Base-by-base conservation (phyloP, 2,888 invertebrate species). In the Sclerodermus sp. region DNA sequence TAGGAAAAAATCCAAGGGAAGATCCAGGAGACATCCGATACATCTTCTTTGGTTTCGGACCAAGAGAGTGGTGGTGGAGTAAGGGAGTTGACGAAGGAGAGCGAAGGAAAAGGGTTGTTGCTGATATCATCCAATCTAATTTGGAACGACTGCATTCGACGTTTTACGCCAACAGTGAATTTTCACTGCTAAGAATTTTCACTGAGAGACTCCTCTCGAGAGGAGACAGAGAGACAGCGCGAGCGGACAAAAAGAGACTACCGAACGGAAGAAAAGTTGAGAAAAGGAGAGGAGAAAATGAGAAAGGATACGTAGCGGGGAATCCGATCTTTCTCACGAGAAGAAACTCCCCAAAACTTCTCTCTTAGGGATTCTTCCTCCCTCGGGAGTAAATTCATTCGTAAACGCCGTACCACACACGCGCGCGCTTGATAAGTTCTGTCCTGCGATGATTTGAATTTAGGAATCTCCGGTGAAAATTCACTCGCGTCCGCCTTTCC, bases 61-160 rank as follows among this genome's bases (percentile, higher is more conserved):
- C 3, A 8, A 14, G 15, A 39, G 5, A 12, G 17, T 6, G 15
- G 16, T n/a, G n/a, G n/a, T n/a, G n/a, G n/a, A n/a, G n/a, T n/a
- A 47, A 30, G 41, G 34, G 18, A 13, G 17, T 42, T 18, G 18
- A 44, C 31, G 18, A 18, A 50, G 47, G 43, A 36, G 37, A 45
- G 40, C 37, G 30, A 18, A 31, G 47, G 17, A 37, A 40, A 40
- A 17, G 32, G 30, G 43, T 40, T 41, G 44, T 16, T 50, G 56
- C 55, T 64, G 67, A 67, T 67, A 65, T 52, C 57, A 50, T 63
- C 57, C 65, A 62, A 68, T 66, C 61, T 68, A 65, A 70, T 68
- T 70, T 61, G 58, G 49, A 49, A 48, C 52, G 46, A 47, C 54
- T 57, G 62, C 49, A 53, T 62, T 57, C 60, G 63, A 62, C 57